Conservation (phyloP, 2,113 vertebrate genomes). For the Ictidomys tridecemlineatus region DNA sequence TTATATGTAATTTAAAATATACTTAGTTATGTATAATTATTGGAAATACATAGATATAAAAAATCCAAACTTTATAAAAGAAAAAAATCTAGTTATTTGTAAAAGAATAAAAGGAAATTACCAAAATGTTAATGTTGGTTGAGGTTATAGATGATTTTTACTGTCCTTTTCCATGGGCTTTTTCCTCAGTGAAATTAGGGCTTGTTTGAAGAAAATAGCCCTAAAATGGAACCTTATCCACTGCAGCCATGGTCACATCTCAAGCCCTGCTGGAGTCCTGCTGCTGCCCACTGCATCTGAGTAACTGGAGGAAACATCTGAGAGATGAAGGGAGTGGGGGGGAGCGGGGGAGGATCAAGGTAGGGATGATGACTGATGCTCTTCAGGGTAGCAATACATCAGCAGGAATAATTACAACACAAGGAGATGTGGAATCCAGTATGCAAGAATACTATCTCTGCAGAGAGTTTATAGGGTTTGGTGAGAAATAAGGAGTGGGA, state of each 20-base stretch:
- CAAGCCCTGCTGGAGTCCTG: background rate
- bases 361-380: background rate
- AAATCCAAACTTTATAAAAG: background rate
- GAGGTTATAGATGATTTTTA: background rate
- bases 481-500: background rate
- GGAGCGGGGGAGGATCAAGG: background rate
- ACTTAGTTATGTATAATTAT: background rate
- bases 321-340: background rate
- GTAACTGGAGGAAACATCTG: background rate
- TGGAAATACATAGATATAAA: background rate
- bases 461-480: background rate
- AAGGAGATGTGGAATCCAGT: background rate
- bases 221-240: background rate
- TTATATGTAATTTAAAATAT: background rate
- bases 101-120: background rate
- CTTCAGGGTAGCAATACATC: too few species aligned
- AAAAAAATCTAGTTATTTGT: slow-evolving; percentile 30
- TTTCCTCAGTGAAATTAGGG: background rate
- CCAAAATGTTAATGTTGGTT: background rate
- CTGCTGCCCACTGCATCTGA: background rate
- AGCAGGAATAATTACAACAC: background rate
- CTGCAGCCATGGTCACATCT: background rate
- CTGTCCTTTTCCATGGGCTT: background rate
- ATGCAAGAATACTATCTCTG: background rate
- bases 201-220: background rate